Conservation (phyloP, 2,113 vertebrate genomes). For the Entomyzon cyanotis region DNA sequence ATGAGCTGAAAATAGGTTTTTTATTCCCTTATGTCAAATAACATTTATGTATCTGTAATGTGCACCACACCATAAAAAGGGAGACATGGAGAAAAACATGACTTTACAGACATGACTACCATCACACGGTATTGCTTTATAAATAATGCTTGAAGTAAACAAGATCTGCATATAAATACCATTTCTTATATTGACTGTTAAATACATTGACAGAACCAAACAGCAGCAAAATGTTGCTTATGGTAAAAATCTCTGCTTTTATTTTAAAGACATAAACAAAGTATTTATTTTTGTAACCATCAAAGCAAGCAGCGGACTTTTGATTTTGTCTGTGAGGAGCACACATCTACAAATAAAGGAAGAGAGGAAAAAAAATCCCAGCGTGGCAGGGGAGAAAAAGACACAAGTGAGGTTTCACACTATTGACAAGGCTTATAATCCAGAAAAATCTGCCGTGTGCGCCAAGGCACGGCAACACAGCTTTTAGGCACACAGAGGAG, state of each 20-base stretch:
- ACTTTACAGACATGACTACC: conserved; percentile 4
- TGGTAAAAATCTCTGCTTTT: background rate
- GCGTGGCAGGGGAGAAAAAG: background rate
- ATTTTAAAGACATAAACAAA: conserved; percentile 22
- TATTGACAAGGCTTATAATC: conserved; percentile 56
- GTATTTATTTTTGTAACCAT: conserved; percentile 20
- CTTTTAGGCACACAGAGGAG: conserved; percentile 36
- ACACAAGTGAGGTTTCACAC: background rate
- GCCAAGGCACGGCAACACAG: background rate
- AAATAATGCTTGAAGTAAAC: conserved; percentile 20
- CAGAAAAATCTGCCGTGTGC: conserved; percentile 8
- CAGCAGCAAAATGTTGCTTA: background rate
- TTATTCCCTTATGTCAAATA: conserved; percentile 35
- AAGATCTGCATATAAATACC: conserved; percentile 23
- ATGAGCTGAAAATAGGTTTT: conserved; percentile 27
- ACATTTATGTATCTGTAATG: background rate
- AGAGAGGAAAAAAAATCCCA: background rate
- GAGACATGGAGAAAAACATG: conserved; percentile 7
- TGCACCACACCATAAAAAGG: background rate
- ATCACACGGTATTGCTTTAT: background rate
- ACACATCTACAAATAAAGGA: background rate
- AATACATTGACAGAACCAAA: conserved; percentile 14
- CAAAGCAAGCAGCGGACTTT: conserved; percentile 33
- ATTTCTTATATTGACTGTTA: background rate
- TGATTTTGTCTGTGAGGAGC: background rate